These are phyloP conservation scores for Emydura subglobosa DNA, from an alignment of 2,113 vertebrate species.

Conservation along the genomic window DNA sequence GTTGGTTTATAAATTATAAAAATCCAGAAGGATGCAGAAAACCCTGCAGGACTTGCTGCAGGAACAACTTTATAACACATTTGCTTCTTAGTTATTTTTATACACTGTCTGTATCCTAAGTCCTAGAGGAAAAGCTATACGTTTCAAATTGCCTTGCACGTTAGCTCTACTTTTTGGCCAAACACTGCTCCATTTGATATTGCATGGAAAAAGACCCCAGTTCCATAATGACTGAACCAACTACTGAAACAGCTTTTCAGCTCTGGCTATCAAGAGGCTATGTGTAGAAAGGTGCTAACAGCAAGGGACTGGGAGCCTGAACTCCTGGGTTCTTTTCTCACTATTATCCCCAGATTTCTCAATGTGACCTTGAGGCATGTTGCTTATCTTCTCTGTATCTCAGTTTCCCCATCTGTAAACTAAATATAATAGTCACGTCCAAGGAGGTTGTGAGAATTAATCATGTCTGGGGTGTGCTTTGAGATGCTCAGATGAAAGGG, in stretches of 20 bases:
- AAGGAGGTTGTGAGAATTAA: not conserved
- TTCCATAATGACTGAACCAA: not conserved
- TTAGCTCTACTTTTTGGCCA: not conserved
- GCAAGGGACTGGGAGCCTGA: not conserved
- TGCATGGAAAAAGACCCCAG: not conserved
- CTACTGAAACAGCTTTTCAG: not conserved
- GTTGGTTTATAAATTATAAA: not conserved
- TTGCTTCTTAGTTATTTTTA: not conserved
- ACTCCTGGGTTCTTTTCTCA: not conserved
- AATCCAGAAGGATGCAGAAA: not conserved
- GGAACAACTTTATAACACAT: not conserved
- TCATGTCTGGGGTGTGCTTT: not conserved
- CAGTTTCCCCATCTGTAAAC: not conserved
- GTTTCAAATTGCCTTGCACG: not conserved
- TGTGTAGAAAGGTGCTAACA: not conserved
- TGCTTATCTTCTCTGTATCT: fast-evolving
- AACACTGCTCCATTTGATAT: not conserved
- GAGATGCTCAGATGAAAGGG: not conserved
- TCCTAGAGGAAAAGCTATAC: not conserved
- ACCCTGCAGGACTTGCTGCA: not conserved
- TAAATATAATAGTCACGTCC: not conserved
- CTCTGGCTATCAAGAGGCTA: not conserved
- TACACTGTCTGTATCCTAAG: not conserved
- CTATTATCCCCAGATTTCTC: not conserved
- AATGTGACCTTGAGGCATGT: fast-evolving